Evolutionary conservation across 2,797 vertebrate genomes (phyloP), one percentile per base, ranked within the genome.

Genomic region (Anableps anableps): DNA sequence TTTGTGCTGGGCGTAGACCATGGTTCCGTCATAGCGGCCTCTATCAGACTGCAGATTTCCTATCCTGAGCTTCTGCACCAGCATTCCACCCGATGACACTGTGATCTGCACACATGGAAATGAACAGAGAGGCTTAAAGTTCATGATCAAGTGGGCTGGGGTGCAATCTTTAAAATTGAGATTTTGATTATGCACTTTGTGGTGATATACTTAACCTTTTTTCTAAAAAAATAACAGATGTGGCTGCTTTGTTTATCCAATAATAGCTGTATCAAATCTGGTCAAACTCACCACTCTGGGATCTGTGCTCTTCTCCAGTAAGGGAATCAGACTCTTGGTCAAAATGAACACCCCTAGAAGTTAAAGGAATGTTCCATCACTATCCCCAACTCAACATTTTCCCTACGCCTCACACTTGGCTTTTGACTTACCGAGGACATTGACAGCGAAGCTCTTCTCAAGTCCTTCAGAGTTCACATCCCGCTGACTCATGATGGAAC

Each of bases 1-100:
- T 90, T 96, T 96, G 92, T 96, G 95, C 88, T 96, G 96, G 77
- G 96, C 95, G n/a, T 96, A 96, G 79, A 96, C 95, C 95, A 96
- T 96, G 86, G 96, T 93, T 78, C 95, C 94, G 4, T 96, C 95
- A 4, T 94, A 96, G 84, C 91, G 93, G 0, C 96, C 95, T 41
- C 91, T 90, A 70, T 96, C 94, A 5, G 95, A 95, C 93, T 96
- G 96, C 79, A 96, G 93, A 91, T 96, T 96, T 75, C 96, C 96
- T 43, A 92, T 94, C 81, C 96, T 81, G 70, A 96, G 94, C 87
- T 96, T 96, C 93, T 96, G 96, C 79, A 96, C 95, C 83, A 96
- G 64, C 96, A 96, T 96, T 1, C 95, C 96, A 3, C 95, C 96
- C 23, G 96, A 96, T 6, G 96, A 93, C 75, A 96, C 94, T 0